Evolutionary conservation across 2,797 vertebrate species (phyloP).

Genomic region (Acrossocheilus fasciatus): DNA sequence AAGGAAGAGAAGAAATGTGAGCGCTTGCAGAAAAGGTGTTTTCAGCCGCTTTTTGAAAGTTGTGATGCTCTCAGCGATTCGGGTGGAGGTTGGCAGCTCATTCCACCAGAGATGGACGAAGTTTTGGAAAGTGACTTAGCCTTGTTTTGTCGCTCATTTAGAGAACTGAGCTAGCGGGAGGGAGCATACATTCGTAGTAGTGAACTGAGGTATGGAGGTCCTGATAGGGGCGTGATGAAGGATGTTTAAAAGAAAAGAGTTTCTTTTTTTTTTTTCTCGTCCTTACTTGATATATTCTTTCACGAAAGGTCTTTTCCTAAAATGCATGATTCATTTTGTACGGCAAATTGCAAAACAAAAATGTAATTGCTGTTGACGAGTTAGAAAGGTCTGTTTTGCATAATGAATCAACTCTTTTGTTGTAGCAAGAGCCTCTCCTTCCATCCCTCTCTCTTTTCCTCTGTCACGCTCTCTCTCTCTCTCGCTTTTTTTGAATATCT

Average conservation of each 20-base stretch:
- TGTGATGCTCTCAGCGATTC: not conserved
- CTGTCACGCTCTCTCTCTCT: not conserved
- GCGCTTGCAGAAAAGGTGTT: not conserved
- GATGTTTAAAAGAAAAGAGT: not conserved
- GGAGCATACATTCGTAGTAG: not conserved
- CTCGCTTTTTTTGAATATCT: constrained; percentile 10
- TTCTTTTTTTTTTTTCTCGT: not conserved
- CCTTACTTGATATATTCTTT: not conserved
- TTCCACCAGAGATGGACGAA: not conserved
- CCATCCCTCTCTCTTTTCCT: not conserved
- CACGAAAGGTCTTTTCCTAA: not conserved
- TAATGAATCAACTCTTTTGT: constrained; percentile 36
- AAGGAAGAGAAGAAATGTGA: not conserved
- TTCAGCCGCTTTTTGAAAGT: not conserved
- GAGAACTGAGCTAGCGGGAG: not conserved
- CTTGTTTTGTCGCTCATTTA: not conserved
- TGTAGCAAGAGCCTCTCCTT: constrained; percentile 1
- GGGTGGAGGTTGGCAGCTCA: not conserved
- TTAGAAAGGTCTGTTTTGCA: constrained; percentile 39
- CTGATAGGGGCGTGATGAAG: not conserved
- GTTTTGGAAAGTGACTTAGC: not conserved
- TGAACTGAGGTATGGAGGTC: not conserved
- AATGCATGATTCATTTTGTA: not conserved
- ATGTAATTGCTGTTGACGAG: constrained; percentile 18
- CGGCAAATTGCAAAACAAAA: constrained; percentile 9